Evolutionary conservation across 2,888 invertebrate species (phyloP), one percentile per base, ranked within the genome.

Genomic region (Brachyptera putata): DNA sequence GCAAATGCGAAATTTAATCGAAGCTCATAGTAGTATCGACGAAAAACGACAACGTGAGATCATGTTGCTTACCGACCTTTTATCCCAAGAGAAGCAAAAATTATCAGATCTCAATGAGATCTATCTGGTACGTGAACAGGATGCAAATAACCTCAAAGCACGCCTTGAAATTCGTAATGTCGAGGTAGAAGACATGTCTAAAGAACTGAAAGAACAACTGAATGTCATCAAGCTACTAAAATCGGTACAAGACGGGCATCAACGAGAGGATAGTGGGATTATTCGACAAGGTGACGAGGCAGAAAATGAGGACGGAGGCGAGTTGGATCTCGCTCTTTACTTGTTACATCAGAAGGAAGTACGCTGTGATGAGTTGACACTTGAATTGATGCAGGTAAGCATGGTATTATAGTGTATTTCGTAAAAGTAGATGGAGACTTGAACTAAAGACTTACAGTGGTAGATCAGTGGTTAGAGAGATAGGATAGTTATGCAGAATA

Each of bases 271-370:
- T 7, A n/a, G n/a, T n/a, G n/a, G n/a, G n/a, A n/a, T n/a, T n/a
- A n/a, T n/a, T n/a, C n/a, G n/a, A n/a, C n/a, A n/a, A n/a, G 5
- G 5, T 30, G 30, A 11, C 11, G 11, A 30, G 11, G 30, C 5
- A 7, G 30, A 5, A 30, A 30, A 30, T 11, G 30, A 30, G 30
- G 30, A 30, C 11, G 30, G 16, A 7, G 59, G 39, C 13, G 89
- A 91, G 72, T 74, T 91, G 57, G 91, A 92, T 70, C 76, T 90
- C 56, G 90, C 91, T 0, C 73, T 91, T 41, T 91, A 91, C 70
- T 89, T 90, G 86, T 76, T 93, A 56, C 92, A 94, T 72, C 90
- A 91, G 70, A 80, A 91, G 65, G 92, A 93, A 67, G 87, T 92
- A 61, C 81, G 90, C 1, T 90, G 90, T 71, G 92, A 93, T 70